These are phyloP conservation scores for Saturnia pavonia DNA, from an alignment of 2,888 invertebrate genomes.

Conservation along the genomic window DNA sequence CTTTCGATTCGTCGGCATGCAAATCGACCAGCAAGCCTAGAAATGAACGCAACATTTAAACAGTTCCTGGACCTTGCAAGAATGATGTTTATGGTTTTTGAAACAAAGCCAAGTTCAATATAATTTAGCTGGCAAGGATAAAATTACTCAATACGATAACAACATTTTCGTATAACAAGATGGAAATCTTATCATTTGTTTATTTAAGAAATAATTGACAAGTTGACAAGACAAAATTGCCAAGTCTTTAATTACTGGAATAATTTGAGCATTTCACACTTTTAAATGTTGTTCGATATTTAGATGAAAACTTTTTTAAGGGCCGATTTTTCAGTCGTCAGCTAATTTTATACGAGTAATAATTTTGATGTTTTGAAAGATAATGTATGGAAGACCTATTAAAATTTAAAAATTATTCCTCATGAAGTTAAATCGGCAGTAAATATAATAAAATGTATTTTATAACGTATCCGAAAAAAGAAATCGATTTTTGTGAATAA, in stretches of 20 bases:
- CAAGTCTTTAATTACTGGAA: not conserved
- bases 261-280: not conserved
- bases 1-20: conserved; percentile 19
- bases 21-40: conserved; percentile 22
- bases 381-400: too few relatives aligned
- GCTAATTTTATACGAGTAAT: too few relatives aligned
- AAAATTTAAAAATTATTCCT: too few relatives aligned
- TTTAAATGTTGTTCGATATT: not conserved
- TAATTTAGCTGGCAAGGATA: conserved; percentile 52
- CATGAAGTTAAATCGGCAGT: too few relatives aligned
- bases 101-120: conserved; percentile 57
- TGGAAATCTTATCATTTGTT: conserved; percentile 10
- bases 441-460: not conserved
- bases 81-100: conserved; percentile 36
- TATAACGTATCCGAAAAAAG: not conserved
- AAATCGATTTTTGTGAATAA: not conserved
- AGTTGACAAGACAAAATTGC: not conserved
- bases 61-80: conserved; percentile 29
- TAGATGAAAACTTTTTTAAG: not conserved
- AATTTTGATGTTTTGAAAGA: too few relatives aligned
- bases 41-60: conserved; percentile 3
- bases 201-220: not conserved
- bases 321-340: too few relatives aligned
- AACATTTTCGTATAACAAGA: conserved; percentile 23
- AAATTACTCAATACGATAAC: conserved; percentile 37